Base-by-base conservation (phyloP, 2,797 vertebrate species). In the Cossypha heuglini region DNA sequence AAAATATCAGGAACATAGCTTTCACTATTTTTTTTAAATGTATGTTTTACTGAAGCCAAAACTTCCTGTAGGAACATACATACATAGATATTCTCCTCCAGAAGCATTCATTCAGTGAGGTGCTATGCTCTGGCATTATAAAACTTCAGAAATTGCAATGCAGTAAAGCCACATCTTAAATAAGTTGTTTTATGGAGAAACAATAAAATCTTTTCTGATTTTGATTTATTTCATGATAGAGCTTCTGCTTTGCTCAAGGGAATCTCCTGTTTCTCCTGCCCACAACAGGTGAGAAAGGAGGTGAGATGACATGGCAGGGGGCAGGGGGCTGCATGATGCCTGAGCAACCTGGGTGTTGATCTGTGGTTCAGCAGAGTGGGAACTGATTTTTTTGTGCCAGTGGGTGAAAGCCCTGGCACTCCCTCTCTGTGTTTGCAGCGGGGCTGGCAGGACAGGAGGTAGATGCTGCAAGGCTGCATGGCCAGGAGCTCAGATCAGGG, bases 341-440 rank as follows among this genome's bases (percentile, higher is more conserved):
- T 0, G 0, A 67, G 54, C 3, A 13, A 52, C 15, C 25, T 1
- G 0, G 2, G 1, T n/a, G 21, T 57, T 58, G 40, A 45, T 66
- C 40, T 46, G 29, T 19, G 40, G 66, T 29, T 82, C 73, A 46
- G 45, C 54, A 49, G 46, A 69, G 37, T 5, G 8, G 28, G 43
- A 69, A 46, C 13, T 2, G 19, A 19, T 11, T 8, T 10, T 77
- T 67, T 5, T 0, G 49, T 64, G 28, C 51, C 1, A 0, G 8
- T 26, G 54, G 12, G 20, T 61, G 69, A 81, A 78, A 72, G 45
- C 17, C 21, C 10, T 81, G 62, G 35, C 15, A 11, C 11, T 67
- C 35, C 13, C 11, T 62, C 0, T 37, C 10, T 16, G 25, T n/a
- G 46, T 21, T 37, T 43, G 40, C 5, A 1, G 26, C 1, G 5